Evolutionary conservation across 2,888 invertebrate species (phyloP).

Genomic region (Daptonema setosum): DNA sequence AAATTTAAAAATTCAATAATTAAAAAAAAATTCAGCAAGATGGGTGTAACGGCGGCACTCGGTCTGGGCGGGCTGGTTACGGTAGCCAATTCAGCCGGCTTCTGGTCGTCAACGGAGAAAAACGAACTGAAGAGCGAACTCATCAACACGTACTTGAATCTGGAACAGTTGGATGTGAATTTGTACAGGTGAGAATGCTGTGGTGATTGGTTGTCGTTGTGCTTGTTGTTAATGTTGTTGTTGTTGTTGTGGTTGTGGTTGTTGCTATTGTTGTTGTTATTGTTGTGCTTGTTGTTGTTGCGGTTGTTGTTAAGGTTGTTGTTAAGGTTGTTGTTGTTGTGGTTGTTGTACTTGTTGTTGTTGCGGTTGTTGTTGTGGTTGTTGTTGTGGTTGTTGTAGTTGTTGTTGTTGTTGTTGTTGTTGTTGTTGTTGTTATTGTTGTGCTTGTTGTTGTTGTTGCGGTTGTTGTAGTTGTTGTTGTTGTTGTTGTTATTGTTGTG

Average conservation of each 20-base stretch:
- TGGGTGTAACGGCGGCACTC: too few species aligned
- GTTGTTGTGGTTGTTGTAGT: too few species aligned
- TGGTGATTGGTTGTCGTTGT: not conserved
- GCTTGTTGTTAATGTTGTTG: not conserved
- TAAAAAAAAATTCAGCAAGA: too few species aligned
- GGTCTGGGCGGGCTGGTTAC: too few species aligned
- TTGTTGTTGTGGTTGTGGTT: not conserved
- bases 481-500: not conserved
- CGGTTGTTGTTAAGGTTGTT: too few species aligned
- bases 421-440: not conserved
- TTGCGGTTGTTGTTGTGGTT: too few species aligned
- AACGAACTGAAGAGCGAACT: not conserved
- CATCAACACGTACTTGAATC: constrained; percentile 10
- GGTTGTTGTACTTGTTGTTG: not conserved
- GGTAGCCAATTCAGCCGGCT: too few species aligned
- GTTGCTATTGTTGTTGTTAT: not conserved
- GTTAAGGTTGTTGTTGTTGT: too few species aligned
- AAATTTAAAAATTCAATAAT: too few species aligned
- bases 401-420: not conserved
- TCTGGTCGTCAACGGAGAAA: too few species aligned
- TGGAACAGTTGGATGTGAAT: constrained; percentile 15
- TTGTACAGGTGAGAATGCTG: constrained; percentile 15
- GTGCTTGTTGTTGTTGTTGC: too few species aligned
- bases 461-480: not conserved
- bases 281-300: not conserved